Percentiles rank a stretch among this genome's conserved stretches.
phyloP scores from a whole-genome alignment of 2,888 invertebrate species.

The Noctua comes region DNA sequence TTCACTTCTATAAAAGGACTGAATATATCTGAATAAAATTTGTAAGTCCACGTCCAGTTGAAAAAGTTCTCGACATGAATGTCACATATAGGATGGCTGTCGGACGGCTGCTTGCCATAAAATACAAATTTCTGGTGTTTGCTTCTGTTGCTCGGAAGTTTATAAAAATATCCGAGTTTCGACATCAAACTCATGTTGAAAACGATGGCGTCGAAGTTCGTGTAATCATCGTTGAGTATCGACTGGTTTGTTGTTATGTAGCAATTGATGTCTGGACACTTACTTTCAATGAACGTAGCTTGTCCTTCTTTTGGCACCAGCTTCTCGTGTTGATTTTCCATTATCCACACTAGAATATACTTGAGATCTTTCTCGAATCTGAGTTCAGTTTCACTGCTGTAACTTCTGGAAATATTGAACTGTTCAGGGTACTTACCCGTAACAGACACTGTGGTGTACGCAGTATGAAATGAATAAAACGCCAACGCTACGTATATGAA shows the following conservation, averaged over 20 bases:
- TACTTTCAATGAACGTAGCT: slow-evolving; percentile 71
- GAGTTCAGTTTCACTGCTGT: slow-evolving; percentile 21
- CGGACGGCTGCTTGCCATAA: slow-evolving; percentile 76
- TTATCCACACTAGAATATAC: slow-evolving; percentile 79
- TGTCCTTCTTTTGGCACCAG: slow-evolving; percentile 70
- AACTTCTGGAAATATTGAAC: slow-evolving; percentile 41
- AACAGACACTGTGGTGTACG: slow-evolving; percentile 69
- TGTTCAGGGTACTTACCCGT: slow-evolving; percentile 61
- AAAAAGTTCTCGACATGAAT: slow-evolving; percentile 78
- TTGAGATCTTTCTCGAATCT: slow-evolving; percentile 70
- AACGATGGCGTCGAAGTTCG: slow-evolving; percentile 81
- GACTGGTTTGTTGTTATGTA: slow-evolving; percentile 78
- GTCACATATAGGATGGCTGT: slow-evolving; percentile 77
- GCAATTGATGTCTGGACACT: slow-evolving; percentile 79
- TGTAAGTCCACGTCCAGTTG: slow-evolving; percentile 88
- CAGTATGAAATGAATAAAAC: slow-evolving; percentile 80
- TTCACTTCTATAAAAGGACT: slow-evolving; percentile 82
- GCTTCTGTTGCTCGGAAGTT: slow-evolving; percentile 73
- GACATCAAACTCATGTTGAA: slow-evolving; percentile 74
- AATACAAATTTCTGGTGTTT: slow-evolving; percentile 83
- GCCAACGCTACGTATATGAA: slow-evolving; percentile 78
- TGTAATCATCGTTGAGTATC: slow-evolving; percentile 71
- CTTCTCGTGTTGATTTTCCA: slow-evolving; percentile 5
- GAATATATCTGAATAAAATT: slow-evolving; percentile 81
- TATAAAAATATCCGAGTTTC: slow-evolving; percentile 62